These are phyloP conservation scores for Percina caprodes DNA, from an alignment of 2,113 vertebrate species.

Conservation along the genomic window DNA sequence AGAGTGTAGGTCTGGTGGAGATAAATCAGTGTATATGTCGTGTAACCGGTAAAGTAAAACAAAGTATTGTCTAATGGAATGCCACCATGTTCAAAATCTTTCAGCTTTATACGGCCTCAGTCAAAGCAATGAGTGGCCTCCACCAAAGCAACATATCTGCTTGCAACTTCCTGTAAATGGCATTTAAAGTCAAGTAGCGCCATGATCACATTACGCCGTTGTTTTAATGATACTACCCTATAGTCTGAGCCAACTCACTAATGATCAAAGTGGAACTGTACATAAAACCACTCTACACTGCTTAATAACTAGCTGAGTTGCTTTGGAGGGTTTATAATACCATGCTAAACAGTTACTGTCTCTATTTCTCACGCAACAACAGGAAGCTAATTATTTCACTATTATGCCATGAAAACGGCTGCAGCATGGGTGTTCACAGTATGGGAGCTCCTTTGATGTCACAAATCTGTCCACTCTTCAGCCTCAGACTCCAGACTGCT, in stretches of 20 bases:
- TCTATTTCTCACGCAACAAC: constrained; percentile 75
- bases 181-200: constrained; percentile 48
- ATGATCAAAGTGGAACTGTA: constrained; percentile 74
- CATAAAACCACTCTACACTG: constrained; percentile 60
- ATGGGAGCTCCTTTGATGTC: constrained; percentile 74
- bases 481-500: constrained; percentile 69
- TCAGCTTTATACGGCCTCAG: constrained; percentile 10
- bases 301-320: constrained; percentile 68
- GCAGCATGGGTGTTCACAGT: constrained; percentile 72
- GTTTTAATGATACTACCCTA: constrained; percentile 61
- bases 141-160: constrained; percentile 42
- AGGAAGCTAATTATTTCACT: constrained; percentile 77
- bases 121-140: constrained; percentile 45
- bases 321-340: constrained; percentile 65
- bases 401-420: constrained; percentile 65
- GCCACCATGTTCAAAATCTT: constrained; percentile 12
- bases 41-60: constrained; percentile 3
- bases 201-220: constrained; percentile 31
- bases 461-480: constrained; percentile 74
- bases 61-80: constrained; percentile 1
- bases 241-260: constrained; percentile 64
- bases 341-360: constrained; percentile 65
- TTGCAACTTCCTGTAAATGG: constrained; percentile 33
- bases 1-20: neutral
- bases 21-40: neutral